Evolutionary conservation across 1,140 invertebrate genomes (phyloP).

Genomic region (Panagrolaimus sp.): DNA sequence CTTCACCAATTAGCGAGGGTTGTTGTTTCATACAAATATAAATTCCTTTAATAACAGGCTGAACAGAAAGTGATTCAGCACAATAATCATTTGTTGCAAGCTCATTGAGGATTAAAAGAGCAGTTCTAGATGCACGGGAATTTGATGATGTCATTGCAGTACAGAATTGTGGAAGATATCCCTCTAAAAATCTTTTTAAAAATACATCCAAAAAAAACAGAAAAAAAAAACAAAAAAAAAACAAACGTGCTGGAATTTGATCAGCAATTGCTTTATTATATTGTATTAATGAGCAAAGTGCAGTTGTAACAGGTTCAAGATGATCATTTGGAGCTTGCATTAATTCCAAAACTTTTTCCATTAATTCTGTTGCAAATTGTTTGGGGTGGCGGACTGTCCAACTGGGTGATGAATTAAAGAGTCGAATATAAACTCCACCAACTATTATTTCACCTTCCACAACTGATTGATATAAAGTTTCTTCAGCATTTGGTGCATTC

Average conservation of each 20-base stretch:
- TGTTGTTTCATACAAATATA: slow-evolving; percentile 58
- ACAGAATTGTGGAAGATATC: slow-evolving; percentile 83
- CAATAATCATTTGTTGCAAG: slow-evolving; percentile 68
- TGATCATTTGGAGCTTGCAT: slow-evolving; percentile 64
- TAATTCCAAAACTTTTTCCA: slow-evolving; percentile 77
- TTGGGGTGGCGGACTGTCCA: slow-evolving; percentile 77
- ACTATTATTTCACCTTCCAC: slow-evolving; percentile 76
- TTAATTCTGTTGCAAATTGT: slow-evolving; percentile 63
- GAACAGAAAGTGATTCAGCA: slow-evolving; percentile 38
- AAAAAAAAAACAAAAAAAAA: too few species aligned
- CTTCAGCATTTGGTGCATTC: slow-evolving; percentile 35
- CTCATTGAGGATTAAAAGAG: slow-evolving; percentile 78
- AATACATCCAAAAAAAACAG: too few species aligned
- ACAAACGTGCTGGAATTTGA: slow-evolving; percentile 76
- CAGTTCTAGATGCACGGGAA: slow-evolving; percentile 67
- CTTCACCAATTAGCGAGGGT: slow-evolving; percentile 60
- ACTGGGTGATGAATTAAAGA: slow-evolving; percentile 87
- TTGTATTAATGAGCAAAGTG: slow-evolving; percentile 73
- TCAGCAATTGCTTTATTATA: slow-evolving; percentile 81
- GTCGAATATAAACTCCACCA: slow-evolving; percentile 86
- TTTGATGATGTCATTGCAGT: slow-evolving; percentile 68
- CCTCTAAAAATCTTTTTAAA: too few species aligned
- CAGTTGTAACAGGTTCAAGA: slow-evolving; percentile 75
- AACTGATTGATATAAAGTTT: slow-evolving; percentile 45
- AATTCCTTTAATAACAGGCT: slow-evolving; percentile 45